Base-by-base conservation (phyloP, 2,888 invertebrate species). In the Electrophaes corylata region DNA sequence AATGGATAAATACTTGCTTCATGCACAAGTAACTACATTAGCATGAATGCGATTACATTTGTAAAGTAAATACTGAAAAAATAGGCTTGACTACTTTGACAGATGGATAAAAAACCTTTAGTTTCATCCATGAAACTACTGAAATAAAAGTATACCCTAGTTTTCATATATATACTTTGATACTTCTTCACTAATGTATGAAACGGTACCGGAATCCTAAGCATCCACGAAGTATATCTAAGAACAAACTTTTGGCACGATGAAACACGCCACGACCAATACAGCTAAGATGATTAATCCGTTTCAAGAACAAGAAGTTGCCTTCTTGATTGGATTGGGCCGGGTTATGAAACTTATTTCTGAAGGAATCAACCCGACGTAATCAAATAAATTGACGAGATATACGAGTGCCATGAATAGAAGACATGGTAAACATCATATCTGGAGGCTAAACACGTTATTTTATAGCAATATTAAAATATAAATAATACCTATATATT, bases 241-340 rank as follows among this genome's bases (percentile, higher is more conserved):
- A 16, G 37, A 37, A 37, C 14, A 44, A 56, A 56, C 56, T 56
- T 56, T 31, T 29, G 37, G 14, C n/a, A n/a, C n/a, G n/a, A n/a
- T n/a, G 16, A 44, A 56, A 56, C 43, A 49, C 35, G 33, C 48
- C 48, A 19, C 41, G 33, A 35, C 37, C 46, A 46, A 53, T 41
- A 46, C 33, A 48, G 48, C 47, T 54, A 23, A 47, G 54, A 47
- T 41, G 41, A 43, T 54, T 35, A 48, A 53, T 53, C 46, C 53
- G 33, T 40, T 47, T 54, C 53, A 54, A 47, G 37, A 48, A 44
- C 48, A 43, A 53, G 31, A 52, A 47, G 47, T 54, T 54, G 20
- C 40, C 39, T 53, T 37, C n/a, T 49, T 44, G 49, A 49, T 49
- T 56, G 44, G 56, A 56, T 56, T 45, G 47, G 41, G 16, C 26